Evolutionary conservation across 2,888 invertebrate genomes (phyloP).

Genomic region (Polietes domitor): DNA sequence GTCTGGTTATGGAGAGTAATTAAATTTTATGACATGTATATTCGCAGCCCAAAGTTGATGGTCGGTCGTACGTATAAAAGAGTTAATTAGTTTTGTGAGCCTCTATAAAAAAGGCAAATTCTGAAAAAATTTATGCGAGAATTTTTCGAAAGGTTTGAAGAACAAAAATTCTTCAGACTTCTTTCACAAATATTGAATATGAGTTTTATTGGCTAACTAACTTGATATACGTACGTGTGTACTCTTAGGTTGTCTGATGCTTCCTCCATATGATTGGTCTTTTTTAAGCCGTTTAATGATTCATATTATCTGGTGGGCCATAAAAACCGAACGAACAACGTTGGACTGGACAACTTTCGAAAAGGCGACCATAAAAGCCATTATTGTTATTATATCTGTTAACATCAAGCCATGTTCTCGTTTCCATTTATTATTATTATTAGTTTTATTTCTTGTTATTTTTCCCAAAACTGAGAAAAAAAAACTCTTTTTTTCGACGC

Average conservation of each 20-base stretch:
- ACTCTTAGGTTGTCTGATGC: not conserved
- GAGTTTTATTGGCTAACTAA: not conserved
- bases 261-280: not conserved
- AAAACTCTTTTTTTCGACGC: not conserved
- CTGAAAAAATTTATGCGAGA: not conserved
- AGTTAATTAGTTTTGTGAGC: not conserved
- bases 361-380: constrained; percentile 9
- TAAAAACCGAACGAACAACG: not conserved
- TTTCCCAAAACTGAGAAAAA: constrained; percentile 1
- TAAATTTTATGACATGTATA: not conserved
- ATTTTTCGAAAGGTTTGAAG: not conserved
- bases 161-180: not conserved
- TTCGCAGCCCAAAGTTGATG: not conserved
- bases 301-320: constrained; percentile 11
- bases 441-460: constrained; percentile 42
- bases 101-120: not conserved
- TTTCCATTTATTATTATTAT: constrained; percentile 26
- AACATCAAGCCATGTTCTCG: constrained; percentile 48
- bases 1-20: not conserved
- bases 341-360: constrained; percentile 2
- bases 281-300: constrained; percentile 1
- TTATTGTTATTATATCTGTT: constrained; percentile 50
- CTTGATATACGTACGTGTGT: too few species aligned
- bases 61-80: not conserved
- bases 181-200: not conserved